phyloP scores from a whole-genome alignment of 2,113 vertebrate species.

The Machaerirhynchus nigripectus region DNA sequence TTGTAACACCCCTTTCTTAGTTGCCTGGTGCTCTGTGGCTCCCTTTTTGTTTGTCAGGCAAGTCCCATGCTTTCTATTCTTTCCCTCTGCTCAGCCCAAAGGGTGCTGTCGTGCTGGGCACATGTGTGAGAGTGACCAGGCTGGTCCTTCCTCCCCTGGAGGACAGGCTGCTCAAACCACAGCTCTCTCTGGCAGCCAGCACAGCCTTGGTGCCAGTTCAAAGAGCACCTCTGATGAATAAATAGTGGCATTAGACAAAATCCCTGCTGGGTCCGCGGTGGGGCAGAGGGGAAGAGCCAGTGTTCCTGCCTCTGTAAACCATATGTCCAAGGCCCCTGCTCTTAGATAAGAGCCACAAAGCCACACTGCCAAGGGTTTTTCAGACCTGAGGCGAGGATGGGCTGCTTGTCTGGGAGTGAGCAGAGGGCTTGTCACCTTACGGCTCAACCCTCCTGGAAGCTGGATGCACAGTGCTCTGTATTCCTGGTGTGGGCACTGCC shows the following conservation, averaged over 20 bases:
- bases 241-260: neutral
- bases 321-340: neutral
- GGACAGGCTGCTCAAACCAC: neutral
- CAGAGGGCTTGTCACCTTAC: neutral
- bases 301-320: neutral
- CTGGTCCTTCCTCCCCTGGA: neutral
- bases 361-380: neutral
- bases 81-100: neutral
- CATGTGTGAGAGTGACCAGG: neutral
- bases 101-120: fast-evolving
- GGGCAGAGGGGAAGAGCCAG: neutral
- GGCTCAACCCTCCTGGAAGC: neutral
- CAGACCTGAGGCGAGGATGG: neutral
- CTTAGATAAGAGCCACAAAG: neutral
- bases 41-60: neutral
- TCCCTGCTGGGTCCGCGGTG: neutral
- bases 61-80: neutral
- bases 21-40: neutral
- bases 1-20: neutral
- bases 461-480: neutral
- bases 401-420: neutral
- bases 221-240: neutral
- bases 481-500: neutral
- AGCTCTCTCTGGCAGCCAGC: neutral
- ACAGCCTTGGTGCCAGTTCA: neutral